A percentile compares a stretch with the other conserved stretches of the same genome.
These are phyloP conservation scores for Netelia inedita DNA, from an alignment of 2,888 invertebrate species.

Conservation along the genomic window DNA sequence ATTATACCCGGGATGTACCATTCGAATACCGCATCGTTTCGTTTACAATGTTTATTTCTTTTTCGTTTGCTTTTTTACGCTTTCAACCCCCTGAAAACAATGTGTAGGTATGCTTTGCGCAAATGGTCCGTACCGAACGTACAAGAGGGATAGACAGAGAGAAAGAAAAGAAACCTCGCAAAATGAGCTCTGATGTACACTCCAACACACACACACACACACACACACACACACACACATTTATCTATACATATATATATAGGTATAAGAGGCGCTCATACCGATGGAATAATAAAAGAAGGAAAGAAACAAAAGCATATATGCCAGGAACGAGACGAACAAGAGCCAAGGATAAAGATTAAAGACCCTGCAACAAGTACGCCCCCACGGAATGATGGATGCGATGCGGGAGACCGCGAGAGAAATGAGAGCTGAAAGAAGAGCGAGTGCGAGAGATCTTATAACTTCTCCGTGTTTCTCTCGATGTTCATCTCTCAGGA, in stretches of 20 bases:
- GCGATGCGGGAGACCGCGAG: constrained; percentile 79
- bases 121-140: constrained; percentile 11
- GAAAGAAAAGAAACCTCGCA: background rate
- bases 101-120: constrained; percentile 26
- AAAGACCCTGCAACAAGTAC: constrained; percentile 83
- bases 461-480: constrained; percentile 62
- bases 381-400: constrained; percentile 85
- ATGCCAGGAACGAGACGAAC: constrained; percentile 58
- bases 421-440: constrained; percentile 64
- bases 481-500: constrained; percentile 52
- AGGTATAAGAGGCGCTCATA: constrained; percentile 18
- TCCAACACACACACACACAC: background rate
- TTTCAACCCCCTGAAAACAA: constrained; percentile 42
- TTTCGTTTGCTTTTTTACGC: background rate
- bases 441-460: constrained; percentile 62
- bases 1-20: constrained; percentile 34
- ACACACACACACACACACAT: background rate
- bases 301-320: constrained; percentile 53
- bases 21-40: constrained; percentile 24
- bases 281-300: constrained; percentile 58
- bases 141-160: background rate
- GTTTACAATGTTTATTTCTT: constrained; percentile 26
- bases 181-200: constrained; percentile 42
- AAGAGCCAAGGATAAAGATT: constrained; percentile 81
- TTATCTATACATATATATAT: constrained; percentile 13